A percentile compares a stretch with the other conserved stretches of the same genome.
These are phyloP conservation scores for Drosophila prosaltans DNA, from an alignment of 1,140 invertebrate species.

Conservation along the genomic window DNA sequence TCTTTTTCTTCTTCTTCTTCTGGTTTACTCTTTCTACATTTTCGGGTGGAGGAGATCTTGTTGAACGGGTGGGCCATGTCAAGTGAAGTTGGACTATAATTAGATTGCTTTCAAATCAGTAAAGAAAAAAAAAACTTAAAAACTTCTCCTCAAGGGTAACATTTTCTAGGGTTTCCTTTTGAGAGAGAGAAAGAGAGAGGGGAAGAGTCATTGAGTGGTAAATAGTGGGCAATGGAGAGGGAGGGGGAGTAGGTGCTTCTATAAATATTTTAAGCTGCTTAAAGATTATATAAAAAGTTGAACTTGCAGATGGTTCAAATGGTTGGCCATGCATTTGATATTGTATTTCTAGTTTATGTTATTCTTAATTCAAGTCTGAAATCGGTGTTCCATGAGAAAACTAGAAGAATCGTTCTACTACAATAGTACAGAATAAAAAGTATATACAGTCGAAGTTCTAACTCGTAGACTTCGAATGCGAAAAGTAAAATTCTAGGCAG, in stretches of 20 bases:
- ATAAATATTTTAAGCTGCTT: slow-evolving; percentile 50
- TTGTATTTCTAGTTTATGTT: too few relatives aligned
- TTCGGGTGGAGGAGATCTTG: slow-evolving; percentile 10
- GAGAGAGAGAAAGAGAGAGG: too few relatives aligned
- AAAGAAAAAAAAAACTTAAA: not conserved
- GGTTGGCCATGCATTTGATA: slow-evolving; percentile 3
- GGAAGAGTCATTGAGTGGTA: too few relatives aligned
- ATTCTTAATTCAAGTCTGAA: not conserved
- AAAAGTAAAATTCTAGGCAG: too few relatives aligned
- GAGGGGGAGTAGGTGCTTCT: slow-evolving; percentile 16
- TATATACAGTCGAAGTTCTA: too few relatives aligned
- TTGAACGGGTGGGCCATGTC: slow-evolving; percentile 25
- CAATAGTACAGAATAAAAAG: too few relatives aligned
- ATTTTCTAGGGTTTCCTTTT: slow-evolving; percentile 55
- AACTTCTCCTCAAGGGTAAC: slow-evolving; percentile 6
- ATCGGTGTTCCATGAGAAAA: not conserved
- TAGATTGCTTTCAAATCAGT: slow-evolving; percentile 32
- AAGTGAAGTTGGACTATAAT: slow-evolving; percentile 55
- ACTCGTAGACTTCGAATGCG: too few relatives aligned
- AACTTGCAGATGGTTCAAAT: slow-evolving; percentile 38
- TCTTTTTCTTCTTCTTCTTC: not conserved
- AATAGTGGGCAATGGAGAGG: slow-evolving; percentile 4
- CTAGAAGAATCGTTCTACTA: too few relatives aligned
- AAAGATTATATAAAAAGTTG: slow-evolving; percentile 63
- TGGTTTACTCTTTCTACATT: not conserved